phyloP scores from a whole-genome alignment of 2,888 invertebrate species.

The Drymonia ruficornis region DNA sequence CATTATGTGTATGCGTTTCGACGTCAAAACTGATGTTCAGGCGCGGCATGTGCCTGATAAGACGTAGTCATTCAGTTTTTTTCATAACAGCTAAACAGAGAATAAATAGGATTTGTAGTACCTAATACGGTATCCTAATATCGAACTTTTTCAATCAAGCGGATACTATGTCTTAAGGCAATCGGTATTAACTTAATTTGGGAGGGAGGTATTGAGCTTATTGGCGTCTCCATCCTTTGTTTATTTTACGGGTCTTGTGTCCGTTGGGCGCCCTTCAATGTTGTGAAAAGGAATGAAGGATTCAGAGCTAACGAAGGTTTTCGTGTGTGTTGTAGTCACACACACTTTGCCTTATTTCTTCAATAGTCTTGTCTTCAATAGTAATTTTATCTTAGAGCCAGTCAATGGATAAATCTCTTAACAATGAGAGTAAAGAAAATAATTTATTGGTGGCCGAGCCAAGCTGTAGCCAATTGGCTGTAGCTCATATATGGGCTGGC shows the following conservation, averaged over 20 bases:
- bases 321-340: background rate
- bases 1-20: too few species aligned
- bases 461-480: too few species aligned
- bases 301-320: background rate
- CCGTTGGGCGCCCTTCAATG: constrained; percentile 9
- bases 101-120: background rate
- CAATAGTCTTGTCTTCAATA: background rate
- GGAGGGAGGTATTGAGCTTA: constrained; percentile 40
- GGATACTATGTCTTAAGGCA: constrained; percentile 52
- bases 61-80: too few species aligned
- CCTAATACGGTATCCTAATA: constrained; percentile 35
- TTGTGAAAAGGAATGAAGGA: constrained; percentile 18
- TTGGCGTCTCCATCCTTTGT: constrained; percentile 31
- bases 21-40: too few species aligned
- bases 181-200: constrained; percentile 60
- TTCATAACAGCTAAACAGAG: too few species aligned
- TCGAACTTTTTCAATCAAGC: constrained; percentile 75
- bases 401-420: too few species aligned
- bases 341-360: background rate
- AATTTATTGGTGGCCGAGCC: too few species aligned
- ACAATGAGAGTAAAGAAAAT: too few species aligned
- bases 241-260: constrained; percentile 24
- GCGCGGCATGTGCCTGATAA: too few species aligned
- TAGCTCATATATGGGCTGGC: too few species aligned
- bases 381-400: background rate